Percentiles rank a stretch among this genome's conserved stretches.
These are phyloP conservation scores for Eumerus sabulonum DNA, from an alignment of 2,888 invertebrate species.

Conservation along the genomic window DNA sequence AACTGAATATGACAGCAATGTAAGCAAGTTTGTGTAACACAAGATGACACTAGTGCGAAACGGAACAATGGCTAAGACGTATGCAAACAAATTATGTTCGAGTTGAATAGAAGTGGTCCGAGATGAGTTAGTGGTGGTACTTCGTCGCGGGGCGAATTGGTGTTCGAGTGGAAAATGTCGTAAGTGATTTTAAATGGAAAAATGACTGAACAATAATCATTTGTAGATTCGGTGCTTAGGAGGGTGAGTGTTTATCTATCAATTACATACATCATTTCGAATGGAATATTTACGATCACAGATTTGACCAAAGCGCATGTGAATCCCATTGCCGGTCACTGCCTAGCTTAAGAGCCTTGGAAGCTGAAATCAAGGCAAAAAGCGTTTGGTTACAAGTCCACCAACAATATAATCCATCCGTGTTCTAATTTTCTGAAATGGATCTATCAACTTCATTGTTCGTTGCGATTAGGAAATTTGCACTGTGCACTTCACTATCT, in stretches of 20 bases:
- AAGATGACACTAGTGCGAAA: background rate
- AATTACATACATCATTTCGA: no score
- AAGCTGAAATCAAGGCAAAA: conserved; percentile 25
- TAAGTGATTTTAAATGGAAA: background rate
- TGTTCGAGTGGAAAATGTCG: background rate
- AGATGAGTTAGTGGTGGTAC: background rate
- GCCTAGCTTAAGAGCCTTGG: conserved; percentile 19
- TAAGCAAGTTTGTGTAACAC: conserved; percentile 2
- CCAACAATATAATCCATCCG: conserved; percentile 8
- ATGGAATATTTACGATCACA: no score
- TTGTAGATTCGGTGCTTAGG: no score
- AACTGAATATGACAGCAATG: background rate
- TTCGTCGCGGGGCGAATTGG: background rate
- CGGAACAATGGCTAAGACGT: no score
- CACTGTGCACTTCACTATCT: conserved; percentile 29
- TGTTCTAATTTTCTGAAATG: conserved; percentile 43
- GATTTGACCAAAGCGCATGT: no score
- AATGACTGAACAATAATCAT: background rate
- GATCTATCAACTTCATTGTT: conserved; percentile 61
- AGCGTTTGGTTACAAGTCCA: conserved; percentile 15
- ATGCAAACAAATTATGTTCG: conserved; percentile 1
- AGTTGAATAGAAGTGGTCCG: no score
- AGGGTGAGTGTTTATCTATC: no score
- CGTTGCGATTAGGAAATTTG: conserved; percentile 42
- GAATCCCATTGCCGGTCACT: no score